Base-by-base conservation (phyloP, 2,888 invertebrate genomes). In the Creontiades dilutus region DNA sequence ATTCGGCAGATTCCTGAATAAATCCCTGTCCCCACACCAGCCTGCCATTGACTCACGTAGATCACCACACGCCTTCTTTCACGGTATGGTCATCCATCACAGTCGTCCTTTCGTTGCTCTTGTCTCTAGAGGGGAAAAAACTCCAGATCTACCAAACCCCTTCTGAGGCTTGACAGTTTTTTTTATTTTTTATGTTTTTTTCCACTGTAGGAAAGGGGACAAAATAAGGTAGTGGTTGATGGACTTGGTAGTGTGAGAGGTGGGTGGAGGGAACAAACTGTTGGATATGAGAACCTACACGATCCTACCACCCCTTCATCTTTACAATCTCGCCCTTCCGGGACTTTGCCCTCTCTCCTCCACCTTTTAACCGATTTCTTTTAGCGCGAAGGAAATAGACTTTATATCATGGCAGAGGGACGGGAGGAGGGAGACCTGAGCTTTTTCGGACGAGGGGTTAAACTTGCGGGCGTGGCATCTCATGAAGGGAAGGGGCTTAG, bases 311-410 rank as follows among this genome's bases (percentile, higher is more conserved):
- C 4, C 19, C 19, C 61, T 3, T 23, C 61, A 48, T 7, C n/a
- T n/a, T n/a, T n/a, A n/a, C 61, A 4, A 61, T 46, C 81, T 80
- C 48, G 48, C 47, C 48, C 81, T 81, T 81, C 37, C 4, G 78
- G 78, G 78, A 78, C 78, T 78, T 16, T 16, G 13, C 2, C 23
- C 76, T 27, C 27, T n/a, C n/a, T 37, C 13, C 78, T 1, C 78
- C 37, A 12, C 19, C 28, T 37, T 16, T 78, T 78, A 78, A 28
- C 85, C 68, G 85, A 85, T 88, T 88, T 88, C 88, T 88, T 88
- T 88, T 88, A 75, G 88, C 88, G 52, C 84, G 78, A 52, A 89
- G 89, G 89, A 89, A 89, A 89, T 89, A 84, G 89, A 89, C 84
- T 89, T 89, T 89, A 89, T 89, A 84, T 89, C 89, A 68, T n/a